These are phyloP conservation scores for Gasterosteus nipponicus DNA, from an alignment of 2,113 vertebrate genomes.

Conservation along the genomic window DNA sequence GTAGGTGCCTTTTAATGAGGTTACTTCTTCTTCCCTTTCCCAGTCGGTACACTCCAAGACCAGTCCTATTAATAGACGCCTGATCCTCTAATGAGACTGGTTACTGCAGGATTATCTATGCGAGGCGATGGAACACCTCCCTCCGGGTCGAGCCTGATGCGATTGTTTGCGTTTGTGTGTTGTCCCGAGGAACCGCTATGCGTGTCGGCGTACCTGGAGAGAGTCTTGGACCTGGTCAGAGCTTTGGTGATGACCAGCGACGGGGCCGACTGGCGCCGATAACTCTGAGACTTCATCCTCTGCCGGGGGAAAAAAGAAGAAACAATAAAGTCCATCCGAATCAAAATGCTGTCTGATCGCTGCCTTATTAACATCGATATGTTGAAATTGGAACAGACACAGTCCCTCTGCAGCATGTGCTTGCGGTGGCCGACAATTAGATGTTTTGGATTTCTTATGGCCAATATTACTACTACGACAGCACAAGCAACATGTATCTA, in stretches of 20 bases:
- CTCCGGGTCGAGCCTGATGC: neutral
- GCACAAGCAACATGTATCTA: no score
- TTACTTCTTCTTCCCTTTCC: conserved; percentile 61
- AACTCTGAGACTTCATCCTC: conserved; percentile 91
- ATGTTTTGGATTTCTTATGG: neutral
- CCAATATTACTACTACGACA: neutral
- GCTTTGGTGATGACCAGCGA: conserved; percentile 92
- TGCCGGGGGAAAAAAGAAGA: conserved; percentile 54
- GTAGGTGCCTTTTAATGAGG: conserved; percentile 63
- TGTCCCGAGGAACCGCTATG: no score
- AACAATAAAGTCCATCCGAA: neutral
- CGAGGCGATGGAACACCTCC: conserved; percentile 50
- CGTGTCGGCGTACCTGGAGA: conserved; percentile 83
- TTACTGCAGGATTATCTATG: conserved; percentile 69
- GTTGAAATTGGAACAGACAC: no score
- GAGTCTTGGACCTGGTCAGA: conserved; percentile 87
- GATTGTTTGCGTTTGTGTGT: conserved; percentile 1
- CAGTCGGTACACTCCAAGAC: conserved; percentile 46
- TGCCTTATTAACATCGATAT: neutral
- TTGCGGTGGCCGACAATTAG: neutral
- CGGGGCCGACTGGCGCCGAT: conserved; percentile 91
- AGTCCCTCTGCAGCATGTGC: no score
- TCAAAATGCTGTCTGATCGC: neutral
- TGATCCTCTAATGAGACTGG: conserved; percentile 69
- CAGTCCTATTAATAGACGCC: conserved; percentile 73